phyloP scores from a whole-genome alignment of 92 coral and sea anemone genomes.

The Plumapathes pennacea region DNA sequence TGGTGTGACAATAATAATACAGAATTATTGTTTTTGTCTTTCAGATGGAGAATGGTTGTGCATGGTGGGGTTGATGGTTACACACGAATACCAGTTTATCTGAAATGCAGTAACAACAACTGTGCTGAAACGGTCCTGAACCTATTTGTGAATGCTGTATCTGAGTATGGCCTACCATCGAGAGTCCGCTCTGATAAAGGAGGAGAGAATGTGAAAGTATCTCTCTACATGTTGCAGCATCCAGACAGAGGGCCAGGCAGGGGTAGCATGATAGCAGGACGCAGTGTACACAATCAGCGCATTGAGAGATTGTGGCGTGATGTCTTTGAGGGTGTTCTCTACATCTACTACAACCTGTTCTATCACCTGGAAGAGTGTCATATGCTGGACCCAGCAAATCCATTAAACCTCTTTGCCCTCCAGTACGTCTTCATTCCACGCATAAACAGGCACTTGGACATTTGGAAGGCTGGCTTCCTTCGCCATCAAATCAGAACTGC shows the following conservation, averaged over 20 bases:
- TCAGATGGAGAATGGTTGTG: conserved; percentile 59
- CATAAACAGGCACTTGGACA: conserved; percentile 45
- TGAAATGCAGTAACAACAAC: conserved; percentile 39
- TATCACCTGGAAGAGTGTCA: conserved; percentile 28
- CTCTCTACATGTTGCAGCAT: conserved; percentile 46
- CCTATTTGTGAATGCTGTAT: conserved; percentile 39
- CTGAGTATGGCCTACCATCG: conserved; percentile 53
- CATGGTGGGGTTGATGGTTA: conserved; percentile 61
- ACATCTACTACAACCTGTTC: conserved; percentile 37
- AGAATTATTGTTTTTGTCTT: not conserved
- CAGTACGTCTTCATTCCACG: conserved; percentile 56
- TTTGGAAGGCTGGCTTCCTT: conserved; percentile 48
- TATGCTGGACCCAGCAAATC: conserved; percentile 29
- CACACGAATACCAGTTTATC: conserved; percentile 48
- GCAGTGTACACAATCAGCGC: conserved; percentile 55
- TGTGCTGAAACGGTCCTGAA: conserved; percentile 50
- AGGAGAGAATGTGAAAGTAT: conserved; percentile 54
- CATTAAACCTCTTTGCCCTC: conserved; percentile 32
- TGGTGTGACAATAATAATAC: not conserved
- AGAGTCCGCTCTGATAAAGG: conserved; percentile 64
- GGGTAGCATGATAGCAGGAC: conserved; percentile 62
- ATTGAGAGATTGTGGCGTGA: conserved; percentile 62
- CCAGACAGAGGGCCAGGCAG: conserved; percentile 58
- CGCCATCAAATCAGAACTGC: conserved; percentile 59
- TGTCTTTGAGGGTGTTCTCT: conserved; percentile 38